phyloP scores from a whole-genome alignment of 2,113 vertebrate species.

The Piprites chloris region DNA sequence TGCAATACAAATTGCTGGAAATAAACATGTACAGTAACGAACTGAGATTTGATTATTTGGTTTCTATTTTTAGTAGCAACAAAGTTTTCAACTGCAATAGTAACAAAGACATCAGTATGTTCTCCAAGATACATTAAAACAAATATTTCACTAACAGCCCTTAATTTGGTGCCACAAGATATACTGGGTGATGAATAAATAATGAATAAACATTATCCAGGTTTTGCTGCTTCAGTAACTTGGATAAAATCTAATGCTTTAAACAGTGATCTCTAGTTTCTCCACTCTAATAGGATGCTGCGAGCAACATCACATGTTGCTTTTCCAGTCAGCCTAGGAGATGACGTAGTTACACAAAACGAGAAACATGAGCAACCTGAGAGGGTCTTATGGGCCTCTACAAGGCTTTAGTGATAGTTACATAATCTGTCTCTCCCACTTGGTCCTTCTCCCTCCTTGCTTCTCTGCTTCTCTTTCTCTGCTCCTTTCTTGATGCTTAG shows the following conservation, averaged over 20 bases:
- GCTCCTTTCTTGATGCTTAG: no score
- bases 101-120: neutral
- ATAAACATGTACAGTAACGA: conserved; percentile 12
- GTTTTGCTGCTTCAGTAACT: neutral
- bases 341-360: neutral
- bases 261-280: neutral
- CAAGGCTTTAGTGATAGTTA: neutral
- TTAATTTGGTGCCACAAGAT: neutral
- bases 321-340: neutral
- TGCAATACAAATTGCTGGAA: neutral
- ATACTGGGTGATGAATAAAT: neutral
- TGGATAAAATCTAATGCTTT: neutral
- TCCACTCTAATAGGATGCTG: neutral
- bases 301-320: neutral
- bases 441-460: neutral
- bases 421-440: neutral
- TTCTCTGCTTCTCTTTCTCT: neutral
- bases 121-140: neutral
- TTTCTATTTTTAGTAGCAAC: neutral
- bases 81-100: neutral
- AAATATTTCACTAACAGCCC: neutral
- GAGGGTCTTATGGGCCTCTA: neutral
- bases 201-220: neutral
- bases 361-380: neutral
- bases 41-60: conserved; percentile 9